A percentile compares a stretch with the other conserved stretches of the same genome.
phyloP scores from a whole-genome alignment of 1,140 invertebrate species.

The Brachionus rubens region DNA sequence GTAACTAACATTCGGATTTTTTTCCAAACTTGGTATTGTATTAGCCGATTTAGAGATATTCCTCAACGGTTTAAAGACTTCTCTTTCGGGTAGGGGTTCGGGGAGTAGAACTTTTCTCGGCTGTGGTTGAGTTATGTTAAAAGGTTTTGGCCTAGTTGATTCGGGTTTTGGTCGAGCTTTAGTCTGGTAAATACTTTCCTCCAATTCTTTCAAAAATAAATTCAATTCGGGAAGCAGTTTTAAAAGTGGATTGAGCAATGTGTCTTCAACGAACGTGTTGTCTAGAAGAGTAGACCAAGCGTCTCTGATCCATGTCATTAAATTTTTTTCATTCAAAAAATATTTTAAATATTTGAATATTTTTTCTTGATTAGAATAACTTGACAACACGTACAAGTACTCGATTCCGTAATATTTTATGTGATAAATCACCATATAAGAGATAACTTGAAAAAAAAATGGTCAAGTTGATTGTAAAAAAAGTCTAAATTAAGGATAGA shows the following conservation, averaged over 20 bases:
- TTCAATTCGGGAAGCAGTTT: constrained; percentile 11
- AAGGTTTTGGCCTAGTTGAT: constrained; percentile 7
- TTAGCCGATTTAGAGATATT: not conserved
- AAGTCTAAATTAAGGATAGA: no score
- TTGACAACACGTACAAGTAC: not conserved
- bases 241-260: constrained; percentile 52
- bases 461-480: not conserved
- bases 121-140: constrained; percentile 16
- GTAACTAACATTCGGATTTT: not conserved
- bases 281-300: constrained; percentile 57
- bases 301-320: constrained; percentile 58
- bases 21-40: not conserved
- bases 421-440: constrained; percentile 17
- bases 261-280: constrained; percentile 54
- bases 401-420: constrained; percentile 35
- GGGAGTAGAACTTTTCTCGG: constrained; percentile 27
- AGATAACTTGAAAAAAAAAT: constrained; percentile 6
- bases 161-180: not conserved
- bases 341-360: constrained; percentile 55
- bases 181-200: not conserved
- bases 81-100: constrained; percentile 1
- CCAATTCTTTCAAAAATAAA: constrained; percentile 2
- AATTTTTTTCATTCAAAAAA: constrained; percentile 55
- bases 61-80: not conserved
- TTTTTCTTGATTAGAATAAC: constrained; percentile 24